Percentiles rank a stretch among this genome's conserved stretches.
Evolutionary conservation across 2,888 invertebrate genomes (phyloP).

Genomic region (Xiphydria camelus): DNA sequence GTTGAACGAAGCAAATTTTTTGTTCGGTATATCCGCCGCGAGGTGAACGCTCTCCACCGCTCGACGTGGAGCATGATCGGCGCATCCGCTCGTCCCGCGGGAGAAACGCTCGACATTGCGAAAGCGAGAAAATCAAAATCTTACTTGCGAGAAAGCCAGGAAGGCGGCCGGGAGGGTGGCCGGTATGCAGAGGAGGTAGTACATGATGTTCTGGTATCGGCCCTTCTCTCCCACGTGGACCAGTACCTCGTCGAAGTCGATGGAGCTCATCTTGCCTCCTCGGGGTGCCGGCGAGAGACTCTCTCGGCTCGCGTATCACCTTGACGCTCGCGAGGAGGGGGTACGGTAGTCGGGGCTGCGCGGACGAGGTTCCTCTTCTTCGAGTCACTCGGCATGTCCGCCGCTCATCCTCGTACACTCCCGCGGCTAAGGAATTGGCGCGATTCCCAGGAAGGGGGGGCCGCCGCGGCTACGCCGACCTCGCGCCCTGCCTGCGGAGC

Average conservation of each 20-base stretch:
- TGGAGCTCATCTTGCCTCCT: constrained; percentile 52
- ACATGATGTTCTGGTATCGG: constrained; percentile 66
- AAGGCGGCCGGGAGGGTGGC: constrained; percentile 70
- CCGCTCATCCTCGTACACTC: constrained; percentile 24
- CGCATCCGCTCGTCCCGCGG: no score
- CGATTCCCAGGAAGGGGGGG: no score
- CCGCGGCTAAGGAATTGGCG: no score
- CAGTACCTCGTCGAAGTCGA: constrained; percentile 65
- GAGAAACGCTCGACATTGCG: no score
- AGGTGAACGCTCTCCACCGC: no score
- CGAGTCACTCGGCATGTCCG: constrained; percentile 33
- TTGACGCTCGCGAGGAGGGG: constrained; percentile 20
- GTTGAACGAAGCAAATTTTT: no score
- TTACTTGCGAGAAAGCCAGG: constrained; percentile 69
- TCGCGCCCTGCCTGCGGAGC: constrained; percentile 25
- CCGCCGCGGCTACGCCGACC: no score
- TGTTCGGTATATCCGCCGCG: no score
- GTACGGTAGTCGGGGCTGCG: constrained; percentile 17
- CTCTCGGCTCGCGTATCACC: constrained; percentile 15
- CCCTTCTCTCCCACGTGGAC: constrained; percentile 67
- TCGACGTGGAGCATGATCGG: no score
- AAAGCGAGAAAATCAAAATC: no score
- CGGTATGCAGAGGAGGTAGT: constrained; percentile 67
- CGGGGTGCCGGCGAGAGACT: constrained; percentile 9
- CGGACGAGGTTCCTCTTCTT: constrained; percentile 14